phyloP scores from a whole-genome alignment of 2,888 invertebrate species.

The Helleia helle region DNA sequence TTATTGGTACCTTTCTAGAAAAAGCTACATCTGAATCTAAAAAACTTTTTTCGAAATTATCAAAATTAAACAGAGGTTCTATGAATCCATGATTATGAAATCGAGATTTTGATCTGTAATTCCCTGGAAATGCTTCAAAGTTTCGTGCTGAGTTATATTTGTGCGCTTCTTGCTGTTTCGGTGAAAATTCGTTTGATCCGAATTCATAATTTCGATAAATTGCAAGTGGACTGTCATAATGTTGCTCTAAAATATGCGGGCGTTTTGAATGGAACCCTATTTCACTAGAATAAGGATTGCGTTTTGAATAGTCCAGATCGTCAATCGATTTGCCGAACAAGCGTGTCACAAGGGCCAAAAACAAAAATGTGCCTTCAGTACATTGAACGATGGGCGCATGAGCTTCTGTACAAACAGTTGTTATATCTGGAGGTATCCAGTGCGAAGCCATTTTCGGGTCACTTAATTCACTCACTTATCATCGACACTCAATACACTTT shows the following conservation, averaged over 20 bases:
- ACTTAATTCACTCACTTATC: conserved; percentile 5
- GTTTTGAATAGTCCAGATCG: conserved; percentile 25
- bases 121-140: background rate
- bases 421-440: conserved; percentile 75
- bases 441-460: conserved; percentile 20
- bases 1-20: conserved; percentile 28
- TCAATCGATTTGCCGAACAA: conserved; percentile 73
- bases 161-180: background rate
- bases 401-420: conserved; percentile 65
- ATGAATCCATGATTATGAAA: conserved; percentile 12
- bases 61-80: conserved; percentile 18
- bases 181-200: background rate
- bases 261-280: background rate
- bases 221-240: conserved; percentile 5
- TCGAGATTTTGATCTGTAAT: background rate
- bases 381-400: conserved; percentile 73
- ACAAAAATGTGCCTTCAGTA: conserved; percentile 72
- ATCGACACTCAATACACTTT: background rate
- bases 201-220: background rate
- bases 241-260: background rate
- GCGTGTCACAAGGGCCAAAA: conserved; percentile 70
- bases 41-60: conserved; percentile 24
- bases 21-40: conserved; percentile 34
- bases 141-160: background rate
- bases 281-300: conserved; percentile 19